A percentile compares a stretch with the other conserved stretches of the same genome.
Evolutionary conservation across 2,888 invertebrate genomes (phyloP).

Genomic region (Andrena hattorfiana): DNA sequence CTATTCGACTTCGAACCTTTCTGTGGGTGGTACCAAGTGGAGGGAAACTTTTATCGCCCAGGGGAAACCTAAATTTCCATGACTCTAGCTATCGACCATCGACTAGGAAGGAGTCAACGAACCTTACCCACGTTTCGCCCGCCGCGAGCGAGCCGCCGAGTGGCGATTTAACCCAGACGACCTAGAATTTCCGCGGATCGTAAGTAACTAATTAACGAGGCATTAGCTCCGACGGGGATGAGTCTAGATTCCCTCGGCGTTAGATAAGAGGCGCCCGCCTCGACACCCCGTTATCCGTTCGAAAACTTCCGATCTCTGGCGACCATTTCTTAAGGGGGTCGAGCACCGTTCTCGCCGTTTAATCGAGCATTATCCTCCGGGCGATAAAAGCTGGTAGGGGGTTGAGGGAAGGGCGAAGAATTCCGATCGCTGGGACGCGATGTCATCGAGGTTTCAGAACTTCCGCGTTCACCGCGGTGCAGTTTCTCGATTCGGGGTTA

Average conservation of each 20-base stretch:
- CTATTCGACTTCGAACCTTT: background rate
- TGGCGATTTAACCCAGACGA: conserved; percentile 2
- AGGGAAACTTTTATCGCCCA: background rate
- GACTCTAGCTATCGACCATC: background rate
- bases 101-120: background rate
- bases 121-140: conserved; percentile 4
- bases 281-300: conserved; percentile 27
- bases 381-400: conserved; percentile 3
- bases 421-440: conserved; percentile 37
- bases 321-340: conserved; percentile 45
- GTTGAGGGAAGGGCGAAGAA: background rate
- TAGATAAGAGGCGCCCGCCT: conserved; percentile 41
- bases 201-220: conserved; percentile 62
- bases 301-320: conserved; percentile 45
- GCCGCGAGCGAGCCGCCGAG: conserved; percentile 45
- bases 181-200: conserved; percentile 22
- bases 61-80: too few relatives aligned
- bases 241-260: conserved; percentile 21
- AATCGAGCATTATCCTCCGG: conserved; percentile 54
- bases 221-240: conserved; percentile 21
- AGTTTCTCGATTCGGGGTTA: conserved; percentile 72
- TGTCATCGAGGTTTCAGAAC: conserved; percentile 75
- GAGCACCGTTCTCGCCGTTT: conserved; percentile 41
- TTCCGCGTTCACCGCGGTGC: conserved; percentile 19
- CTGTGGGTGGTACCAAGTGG: background rate